Conservation (phyloP, 1,140 invertebrate genomes). For the Chrysopa pallens region DNA sequence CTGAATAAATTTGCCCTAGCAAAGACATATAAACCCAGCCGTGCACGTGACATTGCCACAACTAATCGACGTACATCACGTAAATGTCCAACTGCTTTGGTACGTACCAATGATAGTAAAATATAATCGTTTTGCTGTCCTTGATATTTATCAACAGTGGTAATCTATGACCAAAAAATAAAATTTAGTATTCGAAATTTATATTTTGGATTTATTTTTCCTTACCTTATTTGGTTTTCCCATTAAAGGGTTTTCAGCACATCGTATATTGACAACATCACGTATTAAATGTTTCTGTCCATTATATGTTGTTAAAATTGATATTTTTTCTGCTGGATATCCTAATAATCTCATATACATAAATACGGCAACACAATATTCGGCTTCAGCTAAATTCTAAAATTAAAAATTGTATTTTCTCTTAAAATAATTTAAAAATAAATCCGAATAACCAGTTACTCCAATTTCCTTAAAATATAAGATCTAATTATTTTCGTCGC, state of each 20-base stretch:
- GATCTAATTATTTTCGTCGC: too few species aligned
- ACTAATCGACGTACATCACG: constrained; percentile 90
- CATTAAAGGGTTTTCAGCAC: constrained; percentile 92
- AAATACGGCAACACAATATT: constrained; percentile 93
- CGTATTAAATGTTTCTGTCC: constrained; percentile 95
- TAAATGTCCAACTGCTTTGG: constrained; percentile 90
- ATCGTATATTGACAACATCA: constrained; percentile 89
- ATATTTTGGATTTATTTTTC: not conserved
- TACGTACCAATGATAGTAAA: constrained; percentile 86
- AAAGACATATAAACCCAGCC: constrained; percentile 95
- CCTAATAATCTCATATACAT: constrained; percentile 98
- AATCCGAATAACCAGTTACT: too few species aligned
- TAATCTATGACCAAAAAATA: constrained; percentile 28
- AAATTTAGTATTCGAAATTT: not conserved
- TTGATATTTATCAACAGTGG: constrained; percentile 98
- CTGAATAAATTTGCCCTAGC: constrained; percentile 81
- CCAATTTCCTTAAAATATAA: not conserved
- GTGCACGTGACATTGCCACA: constrained; percentile 93
- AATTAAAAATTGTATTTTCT: constrained; percentile 10
- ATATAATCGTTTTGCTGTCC: constrained; percentile 99
- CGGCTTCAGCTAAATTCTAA: constrained; percentile 95
- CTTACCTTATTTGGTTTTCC: constrained; percentile 82
- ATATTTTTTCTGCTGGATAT: constrained; percentile 94
- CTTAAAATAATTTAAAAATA: too few species aligned
- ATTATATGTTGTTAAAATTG: constrained; percentile 98